phyloP scores from a whole-genome alignment of 1,140 invertebrate genomes.

The Semibalanus balanoides region DNA sequence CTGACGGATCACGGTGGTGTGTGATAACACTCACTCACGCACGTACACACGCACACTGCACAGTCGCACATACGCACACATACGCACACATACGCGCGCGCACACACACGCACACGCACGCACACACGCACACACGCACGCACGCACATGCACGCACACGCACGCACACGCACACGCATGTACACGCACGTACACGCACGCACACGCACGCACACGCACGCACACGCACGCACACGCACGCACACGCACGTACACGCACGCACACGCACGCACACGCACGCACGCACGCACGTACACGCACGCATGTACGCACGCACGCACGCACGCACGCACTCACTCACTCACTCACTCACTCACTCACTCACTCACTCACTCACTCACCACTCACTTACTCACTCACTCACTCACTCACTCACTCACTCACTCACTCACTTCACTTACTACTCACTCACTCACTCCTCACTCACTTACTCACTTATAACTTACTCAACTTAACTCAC shows the following conservation, averaged over 20 bases:
- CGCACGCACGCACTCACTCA: no score
- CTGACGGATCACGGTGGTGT: no score
- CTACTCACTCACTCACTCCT: no score
- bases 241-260: neutral
- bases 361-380: no score
- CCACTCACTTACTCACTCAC: no score
- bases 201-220: neutral
- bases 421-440: no score
- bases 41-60: neutral
- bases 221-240: neutral
- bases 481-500: no score
- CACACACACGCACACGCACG: neutral
- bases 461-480: no score
- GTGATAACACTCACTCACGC: neutral
- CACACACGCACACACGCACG: neutral
- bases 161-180: constrained; percentile 4
- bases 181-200: constrained; percentile 3
- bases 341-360: no score
- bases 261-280: constrained; percentile 1
- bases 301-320: no score
- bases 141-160: neutral
- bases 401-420: no score
- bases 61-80: constrained; percentile 4
- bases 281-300: neutral
- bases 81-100: neutral